Evolutionary conservation across 2,113 vertebrate genomes (phyloP).

Genomic region (Siphamia tubifer): DNA sequence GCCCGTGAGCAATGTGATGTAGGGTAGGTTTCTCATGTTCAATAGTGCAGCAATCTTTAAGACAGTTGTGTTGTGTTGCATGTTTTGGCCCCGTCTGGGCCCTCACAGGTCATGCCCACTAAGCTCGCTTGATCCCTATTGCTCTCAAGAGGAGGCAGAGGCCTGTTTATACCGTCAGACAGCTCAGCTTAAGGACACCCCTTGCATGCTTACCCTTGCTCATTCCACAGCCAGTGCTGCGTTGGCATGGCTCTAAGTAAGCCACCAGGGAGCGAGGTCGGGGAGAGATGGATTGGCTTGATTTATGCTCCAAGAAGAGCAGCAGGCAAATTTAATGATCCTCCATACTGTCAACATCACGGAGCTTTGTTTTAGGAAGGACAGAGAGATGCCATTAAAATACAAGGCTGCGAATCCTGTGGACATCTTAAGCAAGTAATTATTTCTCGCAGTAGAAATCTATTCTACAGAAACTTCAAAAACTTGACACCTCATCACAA

Average conservation of each 20-base stretch:
- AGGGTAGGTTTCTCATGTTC: slow-evolving; percentile 39
- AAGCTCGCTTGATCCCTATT: slow-evolving; percentile 78
- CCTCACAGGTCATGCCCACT: slow-evolving; percentile 65
- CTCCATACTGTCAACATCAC: slow-evolving; percentile 56
- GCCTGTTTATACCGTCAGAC: slow-evolving; percentile 73
- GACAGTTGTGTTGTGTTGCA: slow-evolving; percentile 64
- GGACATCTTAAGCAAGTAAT: too few species aligned
- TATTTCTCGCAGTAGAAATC: too few species aligned
- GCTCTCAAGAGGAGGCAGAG: slow-evolving; percentile 72
- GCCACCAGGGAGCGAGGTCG: slow-evolving; percentile 71
- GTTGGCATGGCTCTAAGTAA: slow-evolving; percentile 70
- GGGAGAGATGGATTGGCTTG: slow-evolving; percentile 72
- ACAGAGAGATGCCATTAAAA: slow-evolving; percentile 43
- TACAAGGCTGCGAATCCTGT: too few species aligned
- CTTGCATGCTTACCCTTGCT: slow-evolving; percentile 64
- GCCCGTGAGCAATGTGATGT: slow-evolving; percentile 56
- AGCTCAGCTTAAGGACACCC: slow-evolving; percentile 62
- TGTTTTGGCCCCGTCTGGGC: slow-evolving; percentile 48
- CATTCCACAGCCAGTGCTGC: slow-evolving; percentile 66
- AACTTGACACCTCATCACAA: too few species aligned
- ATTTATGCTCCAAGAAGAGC: slow-evolving; percentile 73
- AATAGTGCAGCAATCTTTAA: slow-evolving; percentile 48
- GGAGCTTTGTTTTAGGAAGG: slow-evolving; percentile 39
- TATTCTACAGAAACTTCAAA: too few species aligned
- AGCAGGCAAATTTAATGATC: slow-evolving; percentile 73